Base-by-base conservation (phyloP, 2,888 invertebrate species). In the Cactoblastis cactorum region DNA sequence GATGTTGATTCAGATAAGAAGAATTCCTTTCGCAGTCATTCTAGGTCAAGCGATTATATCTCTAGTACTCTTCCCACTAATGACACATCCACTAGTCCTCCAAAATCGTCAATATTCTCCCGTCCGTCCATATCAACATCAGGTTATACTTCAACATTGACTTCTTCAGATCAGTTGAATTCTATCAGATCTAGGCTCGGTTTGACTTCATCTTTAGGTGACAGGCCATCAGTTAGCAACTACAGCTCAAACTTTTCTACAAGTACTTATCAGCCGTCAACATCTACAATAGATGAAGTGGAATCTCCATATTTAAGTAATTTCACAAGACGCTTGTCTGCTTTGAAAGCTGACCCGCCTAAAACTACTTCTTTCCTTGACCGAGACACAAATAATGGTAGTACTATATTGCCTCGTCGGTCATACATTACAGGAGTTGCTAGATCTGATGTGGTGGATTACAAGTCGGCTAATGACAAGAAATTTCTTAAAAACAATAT, bases 221-320 rank as follows among this genome's bases (percentile, higher is more conserved):
- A 90, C 52, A 75, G 82, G 32, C 79, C 86, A 0, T 72, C 83
- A 3, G 53, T 59, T 1, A 73, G 77, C 49, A 77, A 55, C 53
- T 87, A 80, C 54, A 68, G 74, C 6, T 73, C 85, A 9, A 79
- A 61, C 47, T 86, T 70, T 54, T 55, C 74, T 5, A 59, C 78
- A 48, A 82, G 59, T 63, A 75, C 71, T 59, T 86, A 81, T 51
- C 83, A 80, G 53, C 83, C 82, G 1, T 75, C 83, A 17, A 80
- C 80, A 32, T 78, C 87, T 2, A 78, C 81, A 39, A 78, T 83
- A 50, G 87, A 90, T 61, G 90, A 91, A 70, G 90, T 91, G 54
- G 93, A 94, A 69, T 92, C 93, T 61, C 94, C 94, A 49, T 94
- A 92, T 75, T 81, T 94, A 65, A 94, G 93, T 65, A 94, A 93